Conservation (phyloP, 2,888 invertebrate genomes). For the Diadegma fenestrale region DNA sequence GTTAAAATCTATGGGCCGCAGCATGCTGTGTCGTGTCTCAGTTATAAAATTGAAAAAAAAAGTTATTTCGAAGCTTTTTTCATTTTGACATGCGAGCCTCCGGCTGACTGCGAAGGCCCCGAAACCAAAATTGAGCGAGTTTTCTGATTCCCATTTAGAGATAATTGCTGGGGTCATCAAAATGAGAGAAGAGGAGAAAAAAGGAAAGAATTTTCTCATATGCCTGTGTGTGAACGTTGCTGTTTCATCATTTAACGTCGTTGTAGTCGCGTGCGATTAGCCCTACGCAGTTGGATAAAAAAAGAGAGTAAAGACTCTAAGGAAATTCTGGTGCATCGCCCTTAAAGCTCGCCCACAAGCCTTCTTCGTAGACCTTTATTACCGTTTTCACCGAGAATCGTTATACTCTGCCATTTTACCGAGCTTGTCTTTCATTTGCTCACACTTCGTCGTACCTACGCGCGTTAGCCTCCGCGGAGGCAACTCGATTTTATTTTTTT, state of each 20-base stretch:
- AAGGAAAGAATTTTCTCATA: too few relatives aligned
- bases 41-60: not conserved
- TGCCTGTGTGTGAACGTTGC: too few relatives aligned
- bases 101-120: not conserved
- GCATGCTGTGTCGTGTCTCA: not conserved
- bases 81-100: not conserved
- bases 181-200: not conserved
- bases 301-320: not conserved
- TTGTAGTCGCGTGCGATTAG: not conserved
- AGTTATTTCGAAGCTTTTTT: not conserved
- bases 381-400: conserved; percentile 22
- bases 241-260: not conserved
- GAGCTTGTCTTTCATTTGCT: conserved; percentile 30
- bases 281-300: not conserved
- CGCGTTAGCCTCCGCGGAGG: conserved; percentile 29
- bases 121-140: not conserved
- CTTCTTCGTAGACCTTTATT: conserved; percentile 23
- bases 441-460: conserved; percentile 43
- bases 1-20: not conserved
- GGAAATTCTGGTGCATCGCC: conserved; percentile 6
- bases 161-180: not conserved
- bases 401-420: conserved; percentile 32
- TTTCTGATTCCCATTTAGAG: not conserved
- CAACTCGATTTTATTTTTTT: conserved; percentile 20
- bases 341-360: not conserved